Evolutionary conservation across 2,113 vertebrate species (phyloP).

Genomic region (Pitta sordida): DNA sequence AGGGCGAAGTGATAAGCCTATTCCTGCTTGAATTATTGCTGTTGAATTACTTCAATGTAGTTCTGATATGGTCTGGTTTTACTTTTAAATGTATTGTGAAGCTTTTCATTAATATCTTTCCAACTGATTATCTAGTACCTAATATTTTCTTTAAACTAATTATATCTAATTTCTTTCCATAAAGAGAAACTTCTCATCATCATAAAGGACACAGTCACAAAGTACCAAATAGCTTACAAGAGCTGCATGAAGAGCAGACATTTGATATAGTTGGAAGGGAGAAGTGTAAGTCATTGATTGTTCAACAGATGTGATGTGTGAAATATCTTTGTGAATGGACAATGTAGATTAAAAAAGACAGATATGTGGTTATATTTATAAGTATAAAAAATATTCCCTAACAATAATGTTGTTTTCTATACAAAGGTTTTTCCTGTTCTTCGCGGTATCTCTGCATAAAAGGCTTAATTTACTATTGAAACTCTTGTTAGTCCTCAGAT

Average conservation of each 20-base stretch:
- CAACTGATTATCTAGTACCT: background rate
- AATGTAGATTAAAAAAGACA: background rate
- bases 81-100: background rate
- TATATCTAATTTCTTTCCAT: background rate
- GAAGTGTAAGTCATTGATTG: background rate
- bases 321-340: background rate
- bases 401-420: background rate
- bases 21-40: background rate
- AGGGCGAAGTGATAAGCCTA: background rate
- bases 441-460: background rate
- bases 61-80: background rate
- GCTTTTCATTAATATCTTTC: background rate
- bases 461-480: background rate
- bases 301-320: background rate
- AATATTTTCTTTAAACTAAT: background rate
- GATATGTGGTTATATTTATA: background rate
- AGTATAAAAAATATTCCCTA: background rate
- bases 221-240: background rate
- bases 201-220: background rate
- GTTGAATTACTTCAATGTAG: background rate
- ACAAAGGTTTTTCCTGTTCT: background rate
- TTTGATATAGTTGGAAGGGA: background rate
- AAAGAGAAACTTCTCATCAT: background rate
- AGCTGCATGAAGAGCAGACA: background rate
- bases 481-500: background rate